phyloP scores from a whole-genome alignment of 2,113 vertebrate species.

The Pseudolaguvia tuberculata region DNA sequence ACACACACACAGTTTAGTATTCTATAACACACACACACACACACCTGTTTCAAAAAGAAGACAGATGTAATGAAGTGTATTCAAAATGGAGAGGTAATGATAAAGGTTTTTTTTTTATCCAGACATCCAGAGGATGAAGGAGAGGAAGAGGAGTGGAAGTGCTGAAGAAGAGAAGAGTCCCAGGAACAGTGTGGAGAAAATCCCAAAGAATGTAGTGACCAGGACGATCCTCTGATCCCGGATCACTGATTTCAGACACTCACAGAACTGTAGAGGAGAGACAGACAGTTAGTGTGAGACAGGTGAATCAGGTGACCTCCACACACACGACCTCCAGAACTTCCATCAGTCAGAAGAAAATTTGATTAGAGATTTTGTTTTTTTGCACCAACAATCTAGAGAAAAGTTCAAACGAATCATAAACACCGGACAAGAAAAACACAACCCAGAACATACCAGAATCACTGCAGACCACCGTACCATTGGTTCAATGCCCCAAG shows the following conservation, averaged over 20 bases:
- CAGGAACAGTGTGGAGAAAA: slow-evolving; percentile 72
- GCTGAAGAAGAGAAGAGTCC: slow-evolving; percentile 74
- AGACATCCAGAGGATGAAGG: slow-evolving; percentile 92
- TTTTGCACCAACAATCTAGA: no score
- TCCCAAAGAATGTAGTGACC: slow-evolving; percentile 71
- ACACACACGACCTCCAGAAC: no score
- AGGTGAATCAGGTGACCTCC: no score
- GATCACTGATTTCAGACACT: slow-evolving; percentile 84
- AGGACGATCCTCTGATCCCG: slow-evolving; percentile 81
- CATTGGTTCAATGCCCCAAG: no score
- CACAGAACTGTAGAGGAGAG: slow-evolving; percentile 76
- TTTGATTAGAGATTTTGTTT: no score
- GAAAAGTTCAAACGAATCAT: no score
- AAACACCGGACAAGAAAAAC: no score
- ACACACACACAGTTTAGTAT: background rate
- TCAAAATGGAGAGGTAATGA: background rate
- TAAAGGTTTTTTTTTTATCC: slow-evolving; percentile 60
- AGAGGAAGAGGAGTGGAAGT: slow-evolving; percentile 77
- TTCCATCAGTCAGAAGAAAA: no score
- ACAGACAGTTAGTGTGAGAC: background rate
- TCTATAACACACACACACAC: background rate
- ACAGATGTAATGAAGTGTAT: background rate
- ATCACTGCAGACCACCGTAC: no score
- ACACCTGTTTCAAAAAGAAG: background rate
- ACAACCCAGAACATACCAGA: no score